Conservation (phyloP, 2,797 vertebrate species). For the Molothrus aeneus region DNA sequence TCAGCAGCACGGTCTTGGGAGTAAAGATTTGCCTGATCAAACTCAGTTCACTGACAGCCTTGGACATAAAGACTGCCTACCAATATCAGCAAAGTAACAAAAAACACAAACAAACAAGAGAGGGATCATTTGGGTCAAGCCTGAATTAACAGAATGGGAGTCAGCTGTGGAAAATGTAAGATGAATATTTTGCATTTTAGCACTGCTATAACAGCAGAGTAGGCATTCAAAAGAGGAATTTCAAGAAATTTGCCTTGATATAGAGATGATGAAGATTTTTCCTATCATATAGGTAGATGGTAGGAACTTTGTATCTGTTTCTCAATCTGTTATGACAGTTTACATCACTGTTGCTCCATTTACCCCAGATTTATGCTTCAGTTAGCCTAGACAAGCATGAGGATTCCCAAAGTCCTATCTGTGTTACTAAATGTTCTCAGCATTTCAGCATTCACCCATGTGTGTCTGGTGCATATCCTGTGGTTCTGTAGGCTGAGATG, state of each 20-base stretch:
- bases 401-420: slow-evolving; percentile 1
- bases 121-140: not conserved
- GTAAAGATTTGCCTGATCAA: slow-evolving; percentile 9
- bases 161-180: not conserved
- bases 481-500: slow-evolving; percentile 16
- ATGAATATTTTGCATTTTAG: not conserved
- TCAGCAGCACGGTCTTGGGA: not conserved
- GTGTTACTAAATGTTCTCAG: slow-evolving; percentile 44
- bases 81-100: not conserved
- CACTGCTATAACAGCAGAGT: rapidly evolving
- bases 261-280: slow-evolving; percentile 7
- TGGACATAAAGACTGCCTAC: not conserved
- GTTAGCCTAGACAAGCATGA: slow-evolving; percentile 18
- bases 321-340: slow-evolving; percentile 35
- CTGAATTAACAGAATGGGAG: not conserved
- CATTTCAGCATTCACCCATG: slow-evolving; percentile 22
- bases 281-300: not conserved
- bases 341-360: slow-evolving; percentile 44
- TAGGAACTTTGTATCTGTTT: not conserved
- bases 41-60: not conserved
- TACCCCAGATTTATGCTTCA: slow-evolving; percentile 19
- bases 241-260: not conserved
- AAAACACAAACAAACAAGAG: not conserved
- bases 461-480: slow-evolving; percentile 25
- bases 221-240: not conserved